These are phyloP conservation scores for Venturia canescens DNA, from an alignment of 1,140 invertebrate genomes.

Conservation along the genomic window DNA sequence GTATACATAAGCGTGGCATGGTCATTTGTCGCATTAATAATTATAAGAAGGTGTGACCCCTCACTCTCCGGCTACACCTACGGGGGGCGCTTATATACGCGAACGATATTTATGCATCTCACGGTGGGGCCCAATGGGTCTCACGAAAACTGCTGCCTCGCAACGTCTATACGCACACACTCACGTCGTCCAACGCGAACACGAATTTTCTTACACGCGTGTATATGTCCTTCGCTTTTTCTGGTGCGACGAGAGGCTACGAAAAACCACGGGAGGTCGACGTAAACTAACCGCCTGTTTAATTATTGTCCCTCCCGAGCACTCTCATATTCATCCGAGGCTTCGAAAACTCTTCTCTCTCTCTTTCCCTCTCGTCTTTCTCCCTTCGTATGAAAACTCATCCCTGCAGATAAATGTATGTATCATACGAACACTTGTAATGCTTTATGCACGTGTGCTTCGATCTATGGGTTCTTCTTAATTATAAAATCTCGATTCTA, in stretches of 20 bases:
- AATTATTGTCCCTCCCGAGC: slow-evolving; percentile 69
- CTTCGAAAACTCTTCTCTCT: slow-evolving; percentile 37
- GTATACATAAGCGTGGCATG: slow-evolving; percentile 59
- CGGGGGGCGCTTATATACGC: slow-evolving; percentile 54
- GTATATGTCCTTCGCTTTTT: slow-evolving; percentile 10
- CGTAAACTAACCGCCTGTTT: slow-evolving; percentile 72
- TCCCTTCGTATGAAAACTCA: slow-evolving; percentile 21
- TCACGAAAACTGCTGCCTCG: slow-evolving; percentile 47
- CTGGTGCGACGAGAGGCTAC: slow-evolving; percentile 31
- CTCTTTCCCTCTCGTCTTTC: background rate
- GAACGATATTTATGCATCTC: slow-evolving; percentile 68
- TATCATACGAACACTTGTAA: background rate
- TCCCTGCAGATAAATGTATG: background rate
- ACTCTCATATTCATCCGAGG: slow-evolving; percentile 14
- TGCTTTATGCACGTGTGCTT: background rate
- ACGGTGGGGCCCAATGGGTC: slow-evolving; percentile 54
- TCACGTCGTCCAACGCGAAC: slow-evolving; percentile 22
- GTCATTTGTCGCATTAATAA: slow-evolving; percentile 74
- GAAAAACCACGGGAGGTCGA: slow-evolving; percentile 64
- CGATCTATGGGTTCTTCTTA: background rate
- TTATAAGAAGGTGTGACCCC: slow-evolving; percentile 73
- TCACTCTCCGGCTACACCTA: slow-evolving; percentile 67
- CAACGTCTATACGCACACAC: slow-evolving; percentile 41
- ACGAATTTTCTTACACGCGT: slow-evolving; percentile 1
- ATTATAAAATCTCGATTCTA: no score